Evolutionary conservation across 2,888 invertebrate species (phyloP).

Genomic region (Erebia palarica): DNA sequence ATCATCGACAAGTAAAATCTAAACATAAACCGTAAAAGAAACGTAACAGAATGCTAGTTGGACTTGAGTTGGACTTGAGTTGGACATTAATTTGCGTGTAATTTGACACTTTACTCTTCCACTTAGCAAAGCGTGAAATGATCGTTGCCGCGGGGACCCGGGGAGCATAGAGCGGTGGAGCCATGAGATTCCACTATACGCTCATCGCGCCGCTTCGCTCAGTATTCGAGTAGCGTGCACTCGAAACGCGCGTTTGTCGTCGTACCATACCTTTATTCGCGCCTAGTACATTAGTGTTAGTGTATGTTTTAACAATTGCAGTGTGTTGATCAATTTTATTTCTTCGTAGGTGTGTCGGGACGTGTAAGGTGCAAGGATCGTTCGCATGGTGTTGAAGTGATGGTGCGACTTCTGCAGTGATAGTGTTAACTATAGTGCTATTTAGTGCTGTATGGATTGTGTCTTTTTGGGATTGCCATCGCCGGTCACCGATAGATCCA

Average conservation of each 20-base stretch:
- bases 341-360: slow-evolving; percentile 70
- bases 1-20: neutral
- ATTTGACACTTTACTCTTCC: slow-evolving; percentile 69
- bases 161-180: slow-evolving; percentile 41
- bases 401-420: slow-evolving; percentile 73
- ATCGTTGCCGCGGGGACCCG: slow-evolving; percentile 56
- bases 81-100: slow-evolving; percentile 61
- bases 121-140: slow-evolving; percentile 73
- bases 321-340: slow-evolving; percentile 64
- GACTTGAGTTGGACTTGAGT: neutral
- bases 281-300: slow-evolving; percentile 42
- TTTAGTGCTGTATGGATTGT: slow-evolving; percentile 79
- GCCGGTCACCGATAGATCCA: slow-evolving; percentile 75
- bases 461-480: slow-evolving; percentile 77
- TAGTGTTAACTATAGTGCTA: slow-evolving; percentile 76
- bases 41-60: slow-evolving; percentile 37
- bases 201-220: slow-evolving; percentile 33
- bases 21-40: slow-evolving; percentile 23
- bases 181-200: slow-evolving; percentile 49
- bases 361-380: slow-evolving; percentile 54
- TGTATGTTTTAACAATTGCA: slow-evolving; percentile 47
- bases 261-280: slow-evolving; percentile 42
- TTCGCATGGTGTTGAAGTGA: slow-evolving; percentile 77
- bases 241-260: slow-evolving; percentile 54
- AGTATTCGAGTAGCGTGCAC: slow-evolving; percentile 58